Percentiles rank a stretch among this genome's conserved stretches.
phyloP scores from a whole-genome alignment of 2,888 invertebrate genomes.

The Synergus japonicus region DNA sequence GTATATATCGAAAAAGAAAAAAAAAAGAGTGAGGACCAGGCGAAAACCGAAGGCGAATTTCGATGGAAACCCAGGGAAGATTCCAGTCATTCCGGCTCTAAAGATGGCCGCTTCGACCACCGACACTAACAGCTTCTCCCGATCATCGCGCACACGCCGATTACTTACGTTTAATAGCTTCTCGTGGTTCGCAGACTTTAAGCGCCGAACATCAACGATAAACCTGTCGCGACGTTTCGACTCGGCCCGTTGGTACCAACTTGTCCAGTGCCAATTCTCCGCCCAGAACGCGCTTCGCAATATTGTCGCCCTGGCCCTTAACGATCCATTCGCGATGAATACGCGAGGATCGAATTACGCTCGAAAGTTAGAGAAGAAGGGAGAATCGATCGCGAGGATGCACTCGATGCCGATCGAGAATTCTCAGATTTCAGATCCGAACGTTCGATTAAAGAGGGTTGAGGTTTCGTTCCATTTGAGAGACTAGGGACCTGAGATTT shows the following conservation, averaged over 20 bases:
- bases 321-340: slow-evolving; percentile 36
- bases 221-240: slow-evolving; percentile 23
- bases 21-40: background rate
- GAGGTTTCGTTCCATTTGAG: background rate
- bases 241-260: slow-evolving; percentile 12
- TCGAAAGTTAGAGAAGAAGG: background rate
- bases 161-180: slow-evolving; percentile 32
- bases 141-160: slow-evolving; percentile 19
- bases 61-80: slow-evolving; percentile 15
- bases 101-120: slow-evolving; percentile 21
- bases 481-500: background rate
- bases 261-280: slow-evolving; percentile 9
- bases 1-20: slow-evolving; percentile 1
- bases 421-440: slow-evolving; percentile 23
- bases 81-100: background rate
- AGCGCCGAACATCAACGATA: slow-evolving; percentile 26
- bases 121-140: slow-evolving; percentile 14
- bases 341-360: slow-evolving; percentile 33
- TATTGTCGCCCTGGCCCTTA: slow-evolving; percentile 22
- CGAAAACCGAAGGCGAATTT: slow-evolving; percentile 14
- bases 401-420: slow-evolving; percentile 21
- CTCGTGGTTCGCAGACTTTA: slow-evolving; percentile 18
- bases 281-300: slow-evolving; percentile 6
- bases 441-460: slow-evolving; percentile 29
- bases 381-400: slow-evolving; percentile 27